Base-by-base conservation (phyloP, 2,113 vertebrate genomes). In the Alexandromys fortis region DNA sequence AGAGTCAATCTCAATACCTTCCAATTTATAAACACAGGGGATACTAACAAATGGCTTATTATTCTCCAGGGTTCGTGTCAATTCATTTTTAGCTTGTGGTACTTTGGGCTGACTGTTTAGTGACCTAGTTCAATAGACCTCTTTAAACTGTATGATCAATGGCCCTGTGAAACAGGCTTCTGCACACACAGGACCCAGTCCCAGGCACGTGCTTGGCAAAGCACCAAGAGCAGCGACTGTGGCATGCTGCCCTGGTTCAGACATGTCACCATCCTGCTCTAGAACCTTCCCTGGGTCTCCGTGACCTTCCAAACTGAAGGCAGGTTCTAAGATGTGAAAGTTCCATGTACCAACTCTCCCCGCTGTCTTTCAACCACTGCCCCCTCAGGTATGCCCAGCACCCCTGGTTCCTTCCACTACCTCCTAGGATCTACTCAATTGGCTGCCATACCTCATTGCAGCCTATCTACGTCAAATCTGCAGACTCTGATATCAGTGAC, bases 211-310 rank as follows among this genome's bases (percentile, higher is more conserved):
- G 58, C 58, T 21, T 6, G 0, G 19, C 19, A 58, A 58, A 58
- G 58, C 17, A 58, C 42, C 1, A 33, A 35, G 22, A 33, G 45
- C 33, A 2, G 10, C 5, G 67, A 0, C 8, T 3, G 6, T 30
- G 4, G 16, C 21, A 0, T 0, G 2, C 2, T 5, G 1, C 5
- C 42, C 70, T 52, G 38, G 21, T 5, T 45, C 45, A 13, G 19
- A 26, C 19, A 0, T 0, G 0, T 1, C 35, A 1, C 55, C 0
- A 2, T 9, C 5, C 1, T 0, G 47, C 78, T 81, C 87, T 22
- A 14, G 22, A 94, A 68, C 70, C 35, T 33, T 9, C 12, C 0
- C 17, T 47, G 82, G 86, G 38, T 49, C 55, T 55, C 68, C 2
- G 26, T 4, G 5, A 3, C 35, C 67, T 35, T 75, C 35, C 30